Conservation (phyloP, 2,797 vertebrate genomes). For the Poecile montanus region DNA sequence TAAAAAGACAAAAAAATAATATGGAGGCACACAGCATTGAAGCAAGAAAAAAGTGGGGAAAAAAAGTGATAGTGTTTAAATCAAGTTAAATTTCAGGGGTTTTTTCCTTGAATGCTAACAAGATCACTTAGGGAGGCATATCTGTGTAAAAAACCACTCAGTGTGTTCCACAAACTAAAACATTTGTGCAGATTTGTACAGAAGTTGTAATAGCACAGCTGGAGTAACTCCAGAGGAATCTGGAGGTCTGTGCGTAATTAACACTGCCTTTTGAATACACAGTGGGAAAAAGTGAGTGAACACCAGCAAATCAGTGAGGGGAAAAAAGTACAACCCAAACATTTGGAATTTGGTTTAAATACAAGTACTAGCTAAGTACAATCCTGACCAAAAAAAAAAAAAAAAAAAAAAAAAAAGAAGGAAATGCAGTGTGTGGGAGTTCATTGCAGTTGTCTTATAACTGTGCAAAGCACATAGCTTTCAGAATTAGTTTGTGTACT, state of each 20-base stretch:
- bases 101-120: not conserved
- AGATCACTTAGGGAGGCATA: not conserved
- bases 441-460: not conserved
- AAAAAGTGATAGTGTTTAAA: not conserved
- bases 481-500: not conserved
- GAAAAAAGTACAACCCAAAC: not conserved
- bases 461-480: not conserved
- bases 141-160: fast-evolving
- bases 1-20: not conserved
- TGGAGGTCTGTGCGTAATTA: not conserved
- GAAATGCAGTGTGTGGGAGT: not conserved
- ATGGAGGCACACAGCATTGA: not conserved
- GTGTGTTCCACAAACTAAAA: not conserved
- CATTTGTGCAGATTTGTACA: not conserved
- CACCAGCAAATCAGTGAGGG: not conserved
- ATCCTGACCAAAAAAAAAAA: not conserved
- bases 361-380: not conserved
- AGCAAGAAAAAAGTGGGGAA: not conserved
- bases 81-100: not conserved
- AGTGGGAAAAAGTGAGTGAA: not conserved
- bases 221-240: conserved; percentile 21
- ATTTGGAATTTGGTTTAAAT: not conserved
- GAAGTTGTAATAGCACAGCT: conserved; percentile 25
- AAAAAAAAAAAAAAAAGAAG: not conserved
- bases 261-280: not conserved